Percentiles rank a stretch among this genome's conserved stretches.
Evolutionary conservation across 1,140 invertebrate genomes (phyloP).

Genomic region (Papilio machaon): DNA sequence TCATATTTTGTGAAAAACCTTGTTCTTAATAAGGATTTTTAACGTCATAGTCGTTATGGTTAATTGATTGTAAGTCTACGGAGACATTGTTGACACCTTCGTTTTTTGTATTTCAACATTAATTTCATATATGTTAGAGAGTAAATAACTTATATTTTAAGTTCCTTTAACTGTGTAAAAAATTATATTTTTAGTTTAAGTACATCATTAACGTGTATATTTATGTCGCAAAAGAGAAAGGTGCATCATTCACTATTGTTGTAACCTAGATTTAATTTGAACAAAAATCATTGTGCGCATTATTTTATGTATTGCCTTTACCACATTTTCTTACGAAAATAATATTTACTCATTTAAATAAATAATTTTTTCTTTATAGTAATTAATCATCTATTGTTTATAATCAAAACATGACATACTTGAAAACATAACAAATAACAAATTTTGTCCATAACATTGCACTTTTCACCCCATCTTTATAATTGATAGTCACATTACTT

Average conservation of each 20-base stretch:
- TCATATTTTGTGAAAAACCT: constrained; percentile 14
- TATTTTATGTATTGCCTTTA: background rate
- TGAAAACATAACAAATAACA: background rate
- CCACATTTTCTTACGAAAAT: background rate
- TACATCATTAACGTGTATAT: constrained; percentile 1
- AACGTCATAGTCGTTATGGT: constrained; percentile 45
- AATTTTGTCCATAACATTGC: background rate
- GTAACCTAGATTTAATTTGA: constrained; percentile 57
- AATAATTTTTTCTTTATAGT: background rate
- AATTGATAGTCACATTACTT: too few relatives aligned
- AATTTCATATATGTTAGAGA: background rate
- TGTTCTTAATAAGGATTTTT: constrained; percentile 14
- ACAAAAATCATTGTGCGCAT: background rate
- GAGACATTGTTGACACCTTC: constrained; percentile 48
- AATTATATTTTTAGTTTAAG: background rate
- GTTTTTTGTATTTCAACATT: constrained; percentile 29
- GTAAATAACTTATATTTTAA: background rate
- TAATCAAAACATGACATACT: constrained; percentile 9
- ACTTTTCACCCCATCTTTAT: background rate
- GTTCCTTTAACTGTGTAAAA: background rate
- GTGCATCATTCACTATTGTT: constrained; percentile 53
- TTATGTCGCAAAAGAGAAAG: constrained; percentile 59
- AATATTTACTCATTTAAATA: background rate
- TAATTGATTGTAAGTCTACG: constrained; percentile 57
- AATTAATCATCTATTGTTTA: constrained; percentile 7